These are phyloP conservation scores for Branchinecta lynchi DNA, from an alignment of 1,140 invertebrate species.

Conservation along the genomic window DNA sequence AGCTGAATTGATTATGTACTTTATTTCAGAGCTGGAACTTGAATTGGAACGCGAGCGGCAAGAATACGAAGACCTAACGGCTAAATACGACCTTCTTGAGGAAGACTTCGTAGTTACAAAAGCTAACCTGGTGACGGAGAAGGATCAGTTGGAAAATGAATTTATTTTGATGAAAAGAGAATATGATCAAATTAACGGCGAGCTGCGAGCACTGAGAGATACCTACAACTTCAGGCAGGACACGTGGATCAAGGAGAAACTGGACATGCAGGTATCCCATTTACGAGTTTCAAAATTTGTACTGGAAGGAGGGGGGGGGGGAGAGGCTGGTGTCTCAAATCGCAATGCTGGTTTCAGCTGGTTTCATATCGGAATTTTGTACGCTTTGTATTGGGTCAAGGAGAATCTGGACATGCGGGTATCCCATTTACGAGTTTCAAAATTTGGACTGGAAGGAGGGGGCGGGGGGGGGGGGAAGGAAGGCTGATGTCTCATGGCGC, in stretches of 20 bases:
- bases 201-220: constrained; percentile 50
- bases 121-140: constrained; percentile 55
- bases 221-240: constrained; percentile 48
- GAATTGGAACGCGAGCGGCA: constrained; percentile 46
- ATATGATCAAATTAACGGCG: constrained; percentile 41
- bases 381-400: constrained; percentile 53
- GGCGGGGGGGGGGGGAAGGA: too few species aligned
- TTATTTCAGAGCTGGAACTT: constrained; percentile 45
- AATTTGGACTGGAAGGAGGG: neutral
- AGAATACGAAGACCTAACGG: constrained; percentile 59
- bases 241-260: constrained; percentile 56
- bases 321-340: too few species aligned
- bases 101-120: constrained; percentile 65
- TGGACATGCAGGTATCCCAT: constrained; percentile 40
- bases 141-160: constrained; percentile 43
- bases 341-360: too few species aligned
- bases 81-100: constrained; percentile 61
- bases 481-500: too few species aligned
- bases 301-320: neutral
- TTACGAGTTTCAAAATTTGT: too few species aligned
- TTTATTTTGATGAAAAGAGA: constrained; percentile 34
- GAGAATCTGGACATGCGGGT: constrained; percentile 54
- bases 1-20: neutral
- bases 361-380: neutral
- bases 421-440: neutral